Base-by-base conservation (phyloP, 2,888 invertebrate species). In the Neria commutata region DNA sequence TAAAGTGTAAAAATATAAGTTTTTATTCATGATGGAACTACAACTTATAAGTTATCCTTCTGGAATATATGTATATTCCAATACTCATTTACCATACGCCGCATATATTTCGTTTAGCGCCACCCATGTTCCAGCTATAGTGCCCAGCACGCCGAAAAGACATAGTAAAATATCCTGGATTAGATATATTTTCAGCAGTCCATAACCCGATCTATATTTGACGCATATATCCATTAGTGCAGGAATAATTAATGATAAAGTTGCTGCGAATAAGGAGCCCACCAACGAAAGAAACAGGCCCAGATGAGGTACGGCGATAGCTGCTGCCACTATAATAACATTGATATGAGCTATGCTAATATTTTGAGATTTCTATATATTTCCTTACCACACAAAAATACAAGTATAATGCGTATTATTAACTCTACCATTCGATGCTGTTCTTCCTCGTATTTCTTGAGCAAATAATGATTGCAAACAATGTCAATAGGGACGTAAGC, bases 401-500 rank as follows among this genome's bases (percentile, higher is more conserved):
- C 54, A n/a, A 58, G 69, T 1, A 19, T 0, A 0, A 52, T 0
- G 1, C 70, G 66, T 1, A 60, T 1, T n/a, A 63, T 8, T n/a
- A 51, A 56, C 25, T 71, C 68, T 14, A 61, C 26, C 1, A n/a
- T 1, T n/a, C 50, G 33, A 0, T 68, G 51, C 37, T 56, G 8
- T 3, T 52, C 10, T 0, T 11, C 25, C 1, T 56, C 1, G 0
- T 40, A n/a, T 0, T 5, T 40, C 4, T 56, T 60, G 8, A 56
- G 14, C 5, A 67, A 11, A 16, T 46, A 58, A 6, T 72, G 77
- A 33, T 70, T 65, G 92, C 94, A 94, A 64, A 96, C 90, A 63
- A 98, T 94, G 72, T 92, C 91, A 87, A 97, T 90, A 0, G 96
- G 95, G 3, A 98, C 97, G 83, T 96, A 98, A 81, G 97, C 95